Evolutionary conservation across 2,888 invertebrate genomes (phyloP), one percentile per base, ranked within the genome.

Genomic region (Agrochola litura): DNA sequence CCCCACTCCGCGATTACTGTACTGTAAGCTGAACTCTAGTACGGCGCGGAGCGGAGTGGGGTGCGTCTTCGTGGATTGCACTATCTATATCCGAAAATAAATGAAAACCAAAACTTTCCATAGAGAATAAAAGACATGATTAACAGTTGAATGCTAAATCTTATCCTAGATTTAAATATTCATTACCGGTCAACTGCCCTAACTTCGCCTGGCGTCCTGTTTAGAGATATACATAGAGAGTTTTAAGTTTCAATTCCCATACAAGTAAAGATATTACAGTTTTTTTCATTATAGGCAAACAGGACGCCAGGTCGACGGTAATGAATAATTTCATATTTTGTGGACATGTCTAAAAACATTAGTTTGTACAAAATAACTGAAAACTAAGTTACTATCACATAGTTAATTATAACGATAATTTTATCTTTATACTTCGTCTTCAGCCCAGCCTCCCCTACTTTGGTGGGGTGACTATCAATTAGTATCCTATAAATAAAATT

Each of bases 321-420:
- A 6, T 41, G 22, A 16, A 61, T 63, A 56, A 79, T 79, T 69
- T 19, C 2, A 52, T 70, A 79, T 60, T 66, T 79, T 61, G 77
- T 66, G 30, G 76, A 22, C 63, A 49, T 58, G 46, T 52, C 19
- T 75, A 76, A 86, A 84, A 86, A 73, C 75, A 65, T 70, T 76
- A 37, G n/a, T 85, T 86, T 85, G 87, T 85, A 85, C 82, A 86
- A 80, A 68, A 68, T 46, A 79, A 76, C 16, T 58, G 43, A 65
- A 67, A 61, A 73, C 49, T 84, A 73, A 73, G 14, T 71, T 85
- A 86, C 54, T 85, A 85, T 85, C 87, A 84, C 81, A 85, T 73
- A 68, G 58, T 66, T 56, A 65, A 81, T 25, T 69, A 65, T 52
- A 73, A 69, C 49, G 3, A 71, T 68, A 25, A 56, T 66, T 37